Percentiles rank a stretch among this genome's conserved stretches.
phyloP scores from a whole-genome alignment of 2,888 invertebrate genomes.

The Athalia circularis region DNA sequence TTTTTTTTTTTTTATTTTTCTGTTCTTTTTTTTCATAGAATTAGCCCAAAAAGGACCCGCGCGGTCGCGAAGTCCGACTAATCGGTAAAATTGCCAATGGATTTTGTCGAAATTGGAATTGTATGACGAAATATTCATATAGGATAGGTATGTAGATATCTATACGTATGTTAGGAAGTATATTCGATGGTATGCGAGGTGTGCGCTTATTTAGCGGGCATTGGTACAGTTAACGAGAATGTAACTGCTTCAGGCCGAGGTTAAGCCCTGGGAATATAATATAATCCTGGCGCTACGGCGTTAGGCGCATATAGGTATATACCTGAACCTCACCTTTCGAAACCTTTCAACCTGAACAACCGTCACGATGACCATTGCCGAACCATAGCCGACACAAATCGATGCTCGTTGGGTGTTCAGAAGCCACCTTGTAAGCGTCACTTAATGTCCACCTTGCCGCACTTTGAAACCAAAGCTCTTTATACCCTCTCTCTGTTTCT shows the following conservation, averaged over 20 bases:
- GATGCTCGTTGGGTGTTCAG: constrained; percentile 43
- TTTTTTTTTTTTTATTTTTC: too few relatives aligned
- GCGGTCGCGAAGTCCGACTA: too few relatives aligned
- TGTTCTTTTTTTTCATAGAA: too few relatives aligned
- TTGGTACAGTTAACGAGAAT: constrained; percentile 33
- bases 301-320: not conserved
- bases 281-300: constrained; percentile 32
- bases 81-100: too few relatives aligned
- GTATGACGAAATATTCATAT: too few relatives aligned
- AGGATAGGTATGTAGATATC: too few relatives aligned
- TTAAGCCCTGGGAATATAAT: not conserved
- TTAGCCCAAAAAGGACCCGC: too few relatives aligned
- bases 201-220: not conserved
- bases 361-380: constrained; percentile 25
- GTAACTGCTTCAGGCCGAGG: not conserved
- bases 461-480: not conserved
- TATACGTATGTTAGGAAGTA: too few relatives aligned
- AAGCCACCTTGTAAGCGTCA: constrained; percentile 44
- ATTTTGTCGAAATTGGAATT: not conserved
- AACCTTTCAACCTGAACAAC: constrained; percentile 42
- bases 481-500: not conserved
- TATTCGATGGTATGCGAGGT: too few relatives aligned
- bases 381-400: constrained; percentile 42
- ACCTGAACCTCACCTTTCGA: constrained; percentile 39
- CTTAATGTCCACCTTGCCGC: constrained; percentile 37